Evolutionary conservation across 2,797 vertebrate species (phyloP).

Genomic region (Myotis pilosus): DNA sequence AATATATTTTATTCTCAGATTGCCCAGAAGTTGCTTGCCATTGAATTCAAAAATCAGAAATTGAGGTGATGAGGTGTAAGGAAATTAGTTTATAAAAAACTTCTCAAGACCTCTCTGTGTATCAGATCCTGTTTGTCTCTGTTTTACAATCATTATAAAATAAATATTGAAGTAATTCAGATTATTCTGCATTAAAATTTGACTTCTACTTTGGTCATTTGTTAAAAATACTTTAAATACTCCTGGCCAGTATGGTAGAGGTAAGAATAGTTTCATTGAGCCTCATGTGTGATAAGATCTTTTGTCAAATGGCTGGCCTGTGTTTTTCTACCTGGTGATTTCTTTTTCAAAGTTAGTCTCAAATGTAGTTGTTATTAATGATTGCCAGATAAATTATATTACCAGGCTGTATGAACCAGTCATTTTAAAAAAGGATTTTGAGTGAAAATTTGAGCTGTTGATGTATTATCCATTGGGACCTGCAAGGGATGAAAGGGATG

Average conservation of each 20-base stretch:
- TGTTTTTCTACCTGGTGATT: not conserved
- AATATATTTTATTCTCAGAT: not conserved
- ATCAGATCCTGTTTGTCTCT: not conserved
- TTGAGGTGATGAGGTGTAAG: not conserved
- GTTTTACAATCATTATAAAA: not conserved
- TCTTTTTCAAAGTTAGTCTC: not conserved
- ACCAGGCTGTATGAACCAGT: not conserved
- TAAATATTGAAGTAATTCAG: not conserved
- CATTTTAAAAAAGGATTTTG: not conserved
- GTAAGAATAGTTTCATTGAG: not conserved
- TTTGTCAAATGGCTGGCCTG: not conserved
- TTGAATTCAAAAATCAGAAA: not conserved
- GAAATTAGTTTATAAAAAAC: not conserved
- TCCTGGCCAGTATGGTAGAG: not conserved
- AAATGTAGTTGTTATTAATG: not conserved
- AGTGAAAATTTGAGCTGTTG: not conserved
- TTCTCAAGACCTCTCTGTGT: not conserved
- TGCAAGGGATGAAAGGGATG: not conserved
- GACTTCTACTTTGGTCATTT: not conserved
- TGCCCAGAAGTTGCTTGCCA: constrained; percentile 1
- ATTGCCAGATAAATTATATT: not conserved
- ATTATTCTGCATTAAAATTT: not conserved
- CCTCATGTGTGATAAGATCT: not conserved
- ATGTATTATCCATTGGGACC: not conserved
- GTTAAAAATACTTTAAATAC: not conserved